A percentile compares a stretch with the other conserved stretches of the same genome.
Conservation (phyloP, 2,113 vertebrate genomes). For the Xenus cinereus region DNA sequence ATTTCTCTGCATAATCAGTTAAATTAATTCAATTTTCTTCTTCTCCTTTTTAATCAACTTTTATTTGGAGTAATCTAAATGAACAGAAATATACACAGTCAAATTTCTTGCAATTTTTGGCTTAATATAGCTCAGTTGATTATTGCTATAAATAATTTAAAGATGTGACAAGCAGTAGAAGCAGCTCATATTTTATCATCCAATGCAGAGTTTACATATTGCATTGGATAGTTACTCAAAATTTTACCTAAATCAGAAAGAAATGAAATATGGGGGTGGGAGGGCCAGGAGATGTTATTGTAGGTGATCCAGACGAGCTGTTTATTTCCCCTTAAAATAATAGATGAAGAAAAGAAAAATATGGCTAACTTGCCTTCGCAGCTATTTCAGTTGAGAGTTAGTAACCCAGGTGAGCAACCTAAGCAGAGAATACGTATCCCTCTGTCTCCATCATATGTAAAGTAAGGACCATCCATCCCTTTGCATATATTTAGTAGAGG, state of each 20-base stretch:
- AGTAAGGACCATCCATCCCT: not conserved
- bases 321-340: not conserved
- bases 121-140: constrained; percentile 23
- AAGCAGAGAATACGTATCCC: not conserved
- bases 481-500: not conserved
- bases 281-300: accelerated
- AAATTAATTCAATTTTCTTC: constrained; percentile 18
- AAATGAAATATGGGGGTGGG: not conserved
- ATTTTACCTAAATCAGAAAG: not conserved
- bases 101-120: constrained; percentile 5
- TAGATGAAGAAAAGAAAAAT: not conserved
- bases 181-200: not conserved
- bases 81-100: not conserved
- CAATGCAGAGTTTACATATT: not conserved
- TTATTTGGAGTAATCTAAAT: constrained; percentile 12
- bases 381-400: not conserved
- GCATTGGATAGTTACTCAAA: not conserved
- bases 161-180: not conserved
- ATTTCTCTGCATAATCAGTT: not conserved
- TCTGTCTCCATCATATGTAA: not conserved
- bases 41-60: constrained; percentile 29
- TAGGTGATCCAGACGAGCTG: not conserved
- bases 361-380: not conserved
- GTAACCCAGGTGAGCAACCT: not conserved
- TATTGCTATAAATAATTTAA: constrained; percentile 30